Evolutionary conservation across 2,888 invertebrate genomes (phyloP).

Genomic region (Xylocampa areola): DNA sequence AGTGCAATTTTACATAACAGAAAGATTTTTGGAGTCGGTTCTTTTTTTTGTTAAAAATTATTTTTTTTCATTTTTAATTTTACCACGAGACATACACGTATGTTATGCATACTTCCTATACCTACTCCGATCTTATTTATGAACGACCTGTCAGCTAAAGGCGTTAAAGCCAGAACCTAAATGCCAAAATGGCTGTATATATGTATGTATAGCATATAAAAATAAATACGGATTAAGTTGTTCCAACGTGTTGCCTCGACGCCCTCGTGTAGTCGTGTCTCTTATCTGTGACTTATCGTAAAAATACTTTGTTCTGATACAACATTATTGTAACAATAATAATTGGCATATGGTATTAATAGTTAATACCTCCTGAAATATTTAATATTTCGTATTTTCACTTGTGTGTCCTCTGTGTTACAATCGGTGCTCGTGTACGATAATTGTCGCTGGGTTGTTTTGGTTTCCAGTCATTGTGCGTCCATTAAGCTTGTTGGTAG

Average conservation of each 20-base stretch:
- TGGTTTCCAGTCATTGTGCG: constrained; percentile 76
- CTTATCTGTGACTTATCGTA: constrained; percentile 41
- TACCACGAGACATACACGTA: too few relatives aligned
- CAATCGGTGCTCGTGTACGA: constrained; percentile 61
- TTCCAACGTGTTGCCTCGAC: constrained; percentile 32
- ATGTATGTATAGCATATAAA: constrained; percentile 32
- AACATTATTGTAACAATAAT: constrained; percentile 19
- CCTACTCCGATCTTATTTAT: too few relatives aligned
- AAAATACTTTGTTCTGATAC: constrained; percentile 29
- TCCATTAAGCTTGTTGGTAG: constrained; percentile 67
- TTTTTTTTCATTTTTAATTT: too few relatives aligned
- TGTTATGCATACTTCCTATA: too few relatives aligned
- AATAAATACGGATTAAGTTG: constrained; percentile 27
- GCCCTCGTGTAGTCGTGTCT: too few relatives aligned
- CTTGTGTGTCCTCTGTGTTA: constrained; percentile 47
- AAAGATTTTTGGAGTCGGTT: too few relatives aligned
- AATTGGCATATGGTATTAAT: constrained; percentile 7
- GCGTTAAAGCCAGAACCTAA: constrained; percentile 4
- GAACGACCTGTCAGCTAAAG: neutral
- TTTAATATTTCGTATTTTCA: constrained; percentile 6
- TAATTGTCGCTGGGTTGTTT: constrained; percentile 75
- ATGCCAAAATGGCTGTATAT: constrained; percentile 8
- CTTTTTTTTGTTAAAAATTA: too few relatives aligned
- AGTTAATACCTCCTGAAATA: neutral
- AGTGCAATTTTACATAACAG: too few relatives aligned